Evolutionary conservation across 2,113 vertebrate genomes (phyloP), one percentile per base, ranked within the genome.

Genomic region (Lonchura striata): DNA sequence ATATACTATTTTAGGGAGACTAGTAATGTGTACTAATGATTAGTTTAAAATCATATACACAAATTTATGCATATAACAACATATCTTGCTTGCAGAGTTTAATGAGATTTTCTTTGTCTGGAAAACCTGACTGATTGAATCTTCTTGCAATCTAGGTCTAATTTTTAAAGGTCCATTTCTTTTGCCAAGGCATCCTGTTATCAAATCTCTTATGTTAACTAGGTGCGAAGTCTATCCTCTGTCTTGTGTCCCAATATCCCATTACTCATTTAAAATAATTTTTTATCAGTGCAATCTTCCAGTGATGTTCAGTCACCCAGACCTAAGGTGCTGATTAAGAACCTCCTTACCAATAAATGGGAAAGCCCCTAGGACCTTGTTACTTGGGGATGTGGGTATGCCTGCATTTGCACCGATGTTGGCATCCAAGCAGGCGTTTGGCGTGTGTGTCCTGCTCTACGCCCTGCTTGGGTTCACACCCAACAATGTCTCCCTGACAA

Each of bases 331-430:
- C 18, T 17, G 35, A 23, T 25, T 17, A 25, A 37, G 35, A 37
- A 60, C 16, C 16, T 18, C 57, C 35, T 60, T 37, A 37, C 11
- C 57, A 60, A 60, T 27, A 60, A 60, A 37, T 60, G 35, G 35
- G 15, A 60, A 60, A 23, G 10, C 27, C 24, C 16, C 5, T 60
- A 25, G 24, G 24, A 37, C 24, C 35, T 60, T 60, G 11, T 60
- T 39, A 27, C 59, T 60, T 25, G 17, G 24, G 24, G 16, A 7
- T 0, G 4, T 1, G 2, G 16, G 15, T 39, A 60, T 27, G 24
- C 24, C 35, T 60, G 35, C 35, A 60, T 60, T 60, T 60, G 15
- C 35, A 18, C 16, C 4, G 11, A 60, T 13, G 11, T 19, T 60
- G 35, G 35, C 35, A 39, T 37, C 59, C 2, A 6, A 39, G 41